Conservation (phyloP, 2,113 vertebrate species). For the Neotragus moschatus region DNA sequence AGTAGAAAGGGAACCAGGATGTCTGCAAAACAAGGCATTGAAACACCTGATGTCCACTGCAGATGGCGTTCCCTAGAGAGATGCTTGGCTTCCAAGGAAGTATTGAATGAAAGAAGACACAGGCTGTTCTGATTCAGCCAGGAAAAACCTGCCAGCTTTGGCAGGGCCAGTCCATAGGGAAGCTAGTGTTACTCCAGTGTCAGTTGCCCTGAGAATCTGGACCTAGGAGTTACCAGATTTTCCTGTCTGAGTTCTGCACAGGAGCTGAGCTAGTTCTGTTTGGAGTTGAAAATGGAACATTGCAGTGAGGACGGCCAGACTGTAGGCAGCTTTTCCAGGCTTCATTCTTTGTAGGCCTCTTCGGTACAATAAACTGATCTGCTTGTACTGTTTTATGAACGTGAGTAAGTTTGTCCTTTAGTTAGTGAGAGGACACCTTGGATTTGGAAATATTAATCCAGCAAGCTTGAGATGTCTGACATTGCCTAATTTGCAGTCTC, state of each 20-base stretch:
- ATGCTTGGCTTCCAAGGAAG: not conserved
- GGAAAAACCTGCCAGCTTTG: slow-evolving; percentile 7
- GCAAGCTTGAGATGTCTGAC: not conserved
- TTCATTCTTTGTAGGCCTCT: not conserved
- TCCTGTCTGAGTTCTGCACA: not conserved
- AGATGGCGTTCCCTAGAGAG: not conserved
- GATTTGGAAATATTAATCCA: not conserved
- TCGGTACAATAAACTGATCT: not conserved
- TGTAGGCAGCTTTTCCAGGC: not conserved
- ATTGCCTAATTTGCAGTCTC: not conserved
- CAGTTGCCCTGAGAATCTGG: slow-evolving; percentile 3
- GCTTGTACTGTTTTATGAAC: not conserved
- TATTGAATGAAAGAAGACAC: not conserved
- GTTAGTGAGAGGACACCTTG: not conserved
- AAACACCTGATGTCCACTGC: not conserved
- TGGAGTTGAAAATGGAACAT: slow-evolving; percentile 12
- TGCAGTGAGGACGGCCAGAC: not conserved
- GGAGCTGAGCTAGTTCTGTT: not conserved
- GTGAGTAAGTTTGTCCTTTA: not conserved
- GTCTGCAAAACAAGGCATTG: not conserved
- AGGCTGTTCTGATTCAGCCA: not conserved
- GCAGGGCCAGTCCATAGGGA: not conserved
- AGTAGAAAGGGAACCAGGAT: not conserved
- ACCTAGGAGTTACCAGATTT: slow-evolving; percentile 26
- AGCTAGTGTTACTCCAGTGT: not conserved